These are phyloP conservation scores for Syngnathus acus DNA, from an alignment of 2,797 vertebrate species.

Conservation along the genomic window DNA sequence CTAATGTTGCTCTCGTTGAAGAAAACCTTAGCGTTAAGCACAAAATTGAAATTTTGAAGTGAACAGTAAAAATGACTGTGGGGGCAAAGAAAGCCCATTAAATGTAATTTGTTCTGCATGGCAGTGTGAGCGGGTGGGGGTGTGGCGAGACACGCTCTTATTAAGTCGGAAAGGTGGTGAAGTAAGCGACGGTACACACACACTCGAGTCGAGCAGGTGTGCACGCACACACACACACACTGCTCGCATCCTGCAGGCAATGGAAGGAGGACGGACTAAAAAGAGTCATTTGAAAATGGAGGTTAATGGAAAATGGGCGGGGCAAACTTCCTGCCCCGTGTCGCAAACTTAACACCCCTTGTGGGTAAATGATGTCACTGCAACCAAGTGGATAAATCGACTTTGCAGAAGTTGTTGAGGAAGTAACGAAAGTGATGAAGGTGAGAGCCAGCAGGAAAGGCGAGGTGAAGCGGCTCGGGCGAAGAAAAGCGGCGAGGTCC, in stretches of 20 bases:
- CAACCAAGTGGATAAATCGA: too few species aligned
- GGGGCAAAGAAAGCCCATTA: conserved; percentile 88
- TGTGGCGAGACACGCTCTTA: conserved; percentile 75
- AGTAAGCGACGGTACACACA: conserved; percentile 4
- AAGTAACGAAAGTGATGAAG: not conserved
- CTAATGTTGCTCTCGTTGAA: conserved; percentile 81
- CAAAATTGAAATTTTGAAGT: conserved; percentile 94
- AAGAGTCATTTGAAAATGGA: not conserved
- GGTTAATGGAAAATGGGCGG: not conserved
- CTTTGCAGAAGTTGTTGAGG: not conserved
- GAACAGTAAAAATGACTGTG: conserved; percentile 84
- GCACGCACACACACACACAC: not conserved
- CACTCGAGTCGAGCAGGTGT: conserved; percentile 60
- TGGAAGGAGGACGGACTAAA: not conserved
- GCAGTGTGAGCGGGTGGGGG: conserved; percentile 17
- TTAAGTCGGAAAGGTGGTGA: conserved; percentile 81
- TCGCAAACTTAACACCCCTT: not conserved
- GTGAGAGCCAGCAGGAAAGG: conserved; percentile 2
- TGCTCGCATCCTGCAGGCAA: not conserved
- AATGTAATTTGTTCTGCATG: conserved; percentile 97
- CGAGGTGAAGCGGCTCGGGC: conserved; percentile 34
- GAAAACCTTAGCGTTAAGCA: conserved; percentile 83
- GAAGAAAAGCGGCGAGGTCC: conserved; percentile 51
- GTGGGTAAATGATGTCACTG: not conserved
- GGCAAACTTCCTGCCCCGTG: conserved; percentile 19